Conservation (phyloP, 1,140 invertebrate genomes). For the Megathymus violae region DNA sequence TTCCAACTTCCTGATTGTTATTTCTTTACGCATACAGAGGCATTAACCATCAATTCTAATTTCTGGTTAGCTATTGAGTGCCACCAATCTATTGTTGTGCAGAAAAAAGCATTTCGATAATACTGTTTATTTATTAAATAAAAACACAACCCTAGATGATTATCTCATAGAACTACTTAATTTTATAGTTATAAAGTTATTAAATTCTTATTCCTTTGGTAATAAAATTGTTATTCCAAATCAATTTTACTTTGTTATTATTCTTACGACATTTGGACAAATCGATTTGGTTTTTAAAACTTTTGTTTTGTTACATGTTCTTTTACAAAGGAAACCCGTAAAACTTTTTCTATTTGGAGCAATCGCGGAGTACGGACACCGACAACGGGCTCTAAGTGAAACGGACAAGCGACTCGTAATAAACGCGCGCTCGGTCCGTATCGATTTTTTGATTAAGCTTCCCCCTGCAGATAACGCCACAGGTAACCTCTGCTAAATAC, state of each 20-base stretch:
- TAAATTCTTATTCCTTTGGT: too few species aligned
- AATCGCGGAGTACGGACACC: conserved; percentile 29
- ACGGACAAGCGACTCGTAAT: conserved; percentile 50
- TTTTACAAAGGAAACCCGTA: neutral
- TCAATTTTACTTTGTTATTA: too few species aligned
- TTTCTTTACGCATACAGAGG: conserved; percentile 16
- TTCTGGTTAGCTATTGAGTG: conserved; percentile 1
- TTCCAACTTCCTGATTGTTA: conserved; percentile 56
- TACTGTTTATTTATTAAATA: neutral
- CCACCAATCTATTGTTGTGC: neutral
- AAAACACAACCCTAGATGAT: neutral
- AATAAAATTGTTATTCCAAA: too few species aligned
- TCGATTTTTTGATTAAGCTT: conserved; percentile 80
- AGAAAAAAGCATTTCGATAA: neutral
- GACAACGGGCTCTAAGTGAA: conserved; percentile 53
- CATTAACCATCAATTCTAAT: neutral
- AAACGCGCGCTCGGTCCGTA: conserved; percentile 57
- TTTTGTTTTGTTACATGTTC: too few species aligned
- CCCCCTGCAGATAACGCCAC: conserved; percentile 73
- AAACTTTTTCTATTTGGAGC: conserved; percentile 23
- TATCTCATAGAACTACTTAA: too few species aligned
- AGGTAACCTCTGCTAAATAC: conserved; percentile 47
- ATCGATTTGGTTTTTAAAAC: too few species aligned
- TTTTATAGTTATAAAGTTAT: too few species aligned
- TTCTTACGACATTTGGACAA: too few species aligned